Evolutionary conservation across 2,888 invertebrate species (phyloP), one percentile per base, ranked within the genome.

Genomic region (Mimachlamys varia): DNA sequence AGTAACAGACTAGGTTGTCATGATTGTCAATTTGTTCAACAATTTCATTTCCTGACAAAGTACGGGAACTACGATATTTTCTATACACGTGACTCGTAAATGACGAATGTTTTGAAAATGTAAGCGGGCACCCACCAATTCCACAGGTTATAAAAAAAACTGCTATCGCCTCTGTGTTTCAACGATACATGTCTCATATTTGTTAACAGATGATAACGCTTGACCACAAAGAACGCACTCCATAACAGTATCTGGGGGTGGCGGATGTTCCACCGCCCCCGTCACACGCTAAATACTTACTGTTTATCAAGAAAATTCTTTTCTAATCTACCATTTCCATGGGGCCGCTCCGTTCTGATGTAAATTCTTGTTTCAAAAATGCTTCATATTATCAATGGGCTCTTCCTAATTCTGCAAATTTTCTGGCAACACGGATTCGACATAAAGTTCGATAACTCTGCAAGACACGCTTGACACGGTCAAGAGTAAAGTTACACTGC

Each of bases 251-350:
- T 53, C 53, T 19, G 53, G 53, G 53, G 53, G 53, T 15, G 53
- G 53, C 53, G 22, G 58, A 19, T 22, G 58, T 58, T n/a, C n/a
- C 58, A n/a, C 58, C 58, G 58, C 58, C 58, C 58, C 58, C 22
- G 58, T n/a, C 58, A 58, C 58, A 4, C 58, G 58, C 58, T 58
- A 58, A 58, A 58, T 58, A 58, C 58, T 58, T 58, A 58, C 58
- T 58, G 12, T 53, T 53, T 53, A 53, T 53, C 53, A 53, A 2
- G 3, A 1, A 53, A n/a, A 7, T n/a, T n/a, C 58, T 22, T 58
- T 0, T n/a, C 58, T 58, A 3, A n/a, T 58, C 58, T n/a, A 19
- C n/a, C n/a, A n/a, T n/a, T 58, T 0, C 3, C 19, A 58, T 58
- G 58, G 3, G n/a, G 58, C 5, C 15, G 22, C 58, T 53, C 53